Base-by-base conservation (phyloP, 2,797 vertebrate species). In the Myioborus melanocephalus region DNA sequence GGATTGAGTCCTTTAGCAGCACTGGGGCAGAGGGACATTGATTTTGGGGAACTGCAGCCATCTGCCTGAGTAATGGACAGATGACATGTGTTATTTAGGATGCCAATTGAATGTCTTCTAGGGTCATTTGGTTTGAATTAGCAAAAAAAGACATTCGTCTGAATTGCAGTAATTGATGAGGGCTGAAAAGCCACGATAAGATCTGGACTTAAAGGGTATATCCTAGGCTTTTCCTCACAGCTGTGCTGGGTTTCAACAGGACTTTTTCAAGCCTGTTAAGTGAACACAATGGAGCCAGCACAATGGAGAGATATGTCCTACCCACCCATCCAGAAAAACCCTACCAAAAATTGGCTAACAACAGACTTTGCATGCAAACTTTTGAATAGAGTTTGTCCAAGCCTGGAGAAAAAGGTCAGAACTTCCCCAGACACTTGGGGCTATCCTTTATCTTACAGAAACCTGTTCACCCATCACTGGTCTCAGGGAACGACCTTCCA, bases 111-210 rank as follows among this genome's bases (percentile, higher is more conserved):
- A 47, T 55, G 41, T 76, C 80, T 93, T 91, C 69, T 79, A 76
- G 91, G 68, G 89, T 78, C 26, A 69, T 88, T 93, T 86, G 73
- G 39, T 81, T 87, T 83, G 69, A 94, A 93, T 90, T 91, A 86
- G 18, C 19, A 75, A 94, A 93, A 93, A 71, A 81, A 83, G 44
- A 50, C 49, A 68, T 91, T 83, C 1, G 4, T 86, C 79, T 91
- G 85, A 86, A 69, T 83, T 69, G 50, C 1, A 0, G 60, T 89
- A 90, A 95, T 61, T 94, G 65, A 90, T 75, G 84, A 85, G 39
- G 55, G 11, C 39, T 81, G 70, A 83, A 83, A 88, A 86, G 59
- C 35, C 65, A 44, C 0, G 7, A 75, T 90, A 75, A 89, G 49
- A 93, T 90, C 72, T 77, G 81, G 44, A 84, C 73, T 70, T 53